phyloP scores from a whole-genome alignment of 2,888 invertebrate species.

The Sphecodes monilicornis region DNA sequence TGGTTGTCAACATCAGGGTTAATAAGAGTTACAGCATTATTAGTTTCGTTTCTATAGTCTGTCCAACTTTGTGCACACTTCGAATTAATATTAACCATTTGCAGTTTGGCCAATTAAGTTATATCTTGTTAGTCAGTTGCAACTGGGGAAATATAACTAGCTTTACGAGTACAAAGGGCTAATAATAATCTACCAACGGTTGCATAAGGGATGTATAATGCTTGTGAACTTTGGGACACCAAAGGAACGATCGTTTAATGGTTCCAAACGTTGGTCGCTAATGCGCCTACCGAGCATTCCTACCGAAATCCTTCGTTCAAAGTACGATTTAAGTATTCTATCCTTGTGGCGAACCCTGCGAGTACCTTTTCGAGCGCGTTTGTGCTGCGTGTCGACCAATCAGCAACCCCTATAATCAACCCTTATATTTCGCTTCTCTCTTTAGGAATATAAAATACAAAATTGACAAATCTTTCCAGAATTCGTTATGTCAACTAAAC shows the following conservation, averaged over 20 bases:
- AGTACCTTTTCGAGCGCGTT: constrained; percentile 22
- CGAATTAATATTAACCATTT: no score
- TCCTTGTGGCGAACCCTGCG: background rate
- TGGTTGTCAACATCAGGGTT: background rate
- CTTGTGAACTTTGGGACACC: background rate
- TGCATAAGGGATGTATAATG: background rate
- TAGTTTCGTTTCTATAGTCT: background rate
- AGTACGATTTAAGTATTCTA: background rate
- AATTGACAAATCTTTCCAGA: no score
- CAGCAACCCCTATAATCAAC: background rate
- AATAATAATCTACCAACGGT: background rate
- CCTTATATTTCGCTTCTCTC: background rate
- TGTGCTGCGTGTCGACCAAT: constrained; percentile 24
- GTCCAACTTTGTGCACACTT: background rate
- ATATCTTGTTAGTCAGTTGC: background rate
- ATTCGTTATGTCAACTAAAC: no score
- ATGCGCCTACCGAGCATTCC: background rate
- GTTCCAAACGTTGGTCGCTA: background rate
- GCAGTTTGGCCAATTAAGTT: no score
- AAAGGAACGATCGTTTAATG: background rate
- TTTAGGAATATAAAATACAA: no score
- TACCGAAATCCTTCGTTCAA: background rate
- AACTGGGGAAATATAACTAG: background rate
- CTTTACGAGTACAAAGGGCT: background rate
- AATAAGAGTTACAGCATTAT: no score